A percentile compares a stretch with the other conserved stretches of the same genome.
phyloP scores from a whole-genome alignment of 1,140 invertebrate species.

The Conus betulinus region DNA sequence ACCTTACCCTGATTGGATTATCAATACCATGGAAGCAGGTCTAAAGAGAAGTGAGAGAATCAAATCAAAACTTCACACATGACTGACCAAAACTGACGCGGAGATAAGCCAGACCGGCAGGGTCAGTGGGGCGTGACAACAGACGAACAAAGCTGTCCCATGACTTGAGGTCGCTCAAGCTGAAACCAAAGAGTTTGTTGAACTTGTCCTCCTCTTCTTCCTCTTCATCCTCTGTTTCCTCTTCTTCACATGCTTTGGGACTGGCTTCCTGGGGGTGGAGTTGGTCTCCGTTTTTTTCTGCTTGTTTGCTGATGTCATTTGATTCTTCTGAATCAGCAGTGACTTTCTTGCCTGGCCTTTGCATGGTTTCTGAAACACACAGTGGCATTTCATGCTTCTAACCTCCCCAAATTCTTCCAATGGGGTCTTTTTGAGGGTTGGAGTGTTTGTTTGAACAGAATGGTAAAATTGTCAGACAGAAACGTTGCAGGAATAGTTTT shows the following conservation, averaged over 20 bases:
- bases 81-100: conserved; percentile 85
- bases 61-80: neutral
- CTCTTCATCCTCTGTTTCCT: neutral
- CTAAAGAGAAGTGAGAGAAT: too few species aligned
- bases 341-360: neutral
- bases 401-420: too few species aligned
- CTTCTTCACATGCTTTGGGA: too few species aligned
- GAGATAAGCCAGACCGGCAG: conserved; percentile 84
- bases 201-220: conserved; percentile 36
- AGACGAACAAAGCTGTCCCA: conserved; percentile 75
- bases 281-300: too few species aligned
- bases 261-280: too few species aligned
- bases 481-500: too few species aligned
- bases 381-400: neutral
- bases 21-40: neutral
- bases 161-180: conserved; percentile 53
- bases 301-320: too few species aligned
- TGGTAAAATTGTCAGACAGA: too few species aligned
- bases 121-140: conserved; percentile 84
- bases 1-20: neutral
- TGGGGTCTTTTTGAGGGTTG: too few species aligned
- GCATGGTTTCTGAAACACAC: neutral
- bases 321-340: neutral
- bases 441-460: too few species aligned
- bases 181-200: conserved; percentile 63